Base-by-base conservation (phyloP, 2,888 invertebrate genomes). In the Ametastegia equiseti region DNA sequence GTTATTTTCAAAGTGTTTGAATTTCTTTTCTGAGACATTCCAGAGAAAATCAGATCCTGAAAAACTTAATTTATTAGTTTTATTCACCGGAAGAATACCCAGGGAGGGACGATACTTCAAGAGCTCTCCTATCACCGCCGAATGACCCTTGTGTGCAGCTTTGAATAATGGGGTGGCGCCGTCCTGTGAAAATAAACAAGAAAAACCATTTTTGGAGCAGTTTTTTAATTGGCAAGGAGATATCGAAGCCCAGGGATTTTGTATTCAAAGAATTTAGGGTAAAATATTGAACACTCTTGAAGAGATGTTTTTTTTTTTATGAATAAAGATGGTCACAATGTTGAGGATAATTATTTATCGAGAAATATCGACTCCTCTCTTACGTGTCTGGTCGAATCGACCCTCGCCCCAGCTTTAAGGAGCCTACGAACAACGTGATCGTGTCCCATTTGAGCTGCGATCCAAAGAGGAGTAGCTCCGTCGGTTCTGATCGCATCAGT, bases 361-460 rank as follows among this genome's bases (percentile, higher is more conserved):
- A 1, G 19, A 5, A 60, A 11, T 60, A 13, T 15, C 1, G 36
- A 42, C 27, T 47, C 54, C 30, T n/a, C 13, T 89, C 92, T 92
- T 91, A 96, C 97, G 93, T 97, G 96, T 91, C 97, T 93, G 36
- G 96, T 94, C 2, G 95, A 94, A 93, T 98, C 97, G 33, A 97
- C 96, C 86, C 93, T 92, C 50, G 97, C 97, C 65, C 97, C 97
- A 85, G 94, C 94, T 88, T 95, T 95, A 84, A 98, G 93, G 87
- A 98, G 93, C 88, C 95, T 94, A 84, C 95, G 93, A 81, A 96
- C 97, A 69, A 96, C 96, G 89, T 95, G 95, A 90, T 96, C 95
- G 93, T 98, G 97, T 0, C 98, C 98, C 97, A 98, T 98, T 94
- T 98, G 98, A 84, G 97, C 95, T 54, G 98, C 96, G 88, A 98